These are phyloP conservation scores for Melanotaenia duboulayi DNA, from an alignment of 2,113 vertebrate species.

Conservation along the genomic window DNA sequence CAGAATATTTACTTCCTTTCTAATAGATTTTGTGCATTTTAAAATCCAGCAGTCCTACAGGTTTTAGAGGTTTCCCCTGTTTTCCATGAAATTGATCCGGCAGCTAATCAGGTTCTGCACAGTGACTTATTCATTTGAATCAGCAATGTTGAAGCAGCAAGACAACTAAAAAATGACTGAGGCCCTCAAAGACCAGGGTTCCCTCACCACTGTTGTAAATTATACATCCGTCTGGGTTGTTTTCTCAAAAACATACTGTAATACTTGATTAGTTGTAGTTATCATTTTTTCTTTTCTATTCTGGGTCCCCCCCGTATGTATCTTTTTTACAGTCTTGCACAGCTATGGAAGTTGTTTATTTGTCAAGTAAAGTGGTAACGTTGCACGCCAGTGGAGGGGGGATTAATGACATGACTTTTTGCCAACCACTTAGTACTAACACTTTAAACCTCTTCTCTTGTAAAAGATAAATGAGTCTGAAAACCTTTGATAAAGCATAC, in stretches of 20 bases:
- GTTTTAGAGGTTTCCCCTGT: too few relatives aligned
- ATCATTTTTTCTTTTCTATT: neutral
- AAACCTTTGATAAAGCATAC: too few relatives aligned
- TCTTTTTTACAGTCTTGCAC: neutral
- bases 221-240: slow-evolving; percentile 21
- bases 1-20: slow-evolving; percentile 29
- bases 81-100: too few relatives aligned
- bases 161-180: too few relatives aligned
- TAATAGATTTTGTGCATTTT: slow-evolving; percentile 49
- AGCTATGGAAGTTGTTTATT: neutral
- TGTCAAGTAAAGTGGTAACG: neutral
- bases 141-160: too few relatives aligned
- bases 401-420: neutral
- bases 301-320: neutral
- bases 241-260: neutral
- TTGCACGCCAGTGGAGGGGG: neutral
- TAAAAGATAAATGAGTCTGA: too few relatives aligned
- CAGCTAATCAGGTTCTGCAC: too few relatives aligned
- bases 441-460: too few relatives aligned
- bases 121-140: too few relatives aligned
- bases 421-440: too few relatives aligned
- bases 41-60: too few relatives aligned
- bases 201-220: neutral
- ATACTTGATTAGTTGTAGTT: neutral
- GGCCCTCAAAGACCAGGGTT: too few relatives aligned